A percentile compares a stretch with the other conserved stretches of the same genome.
Evolutionary conservation across 2,888 invertebrate genomes (phyloP).

Genomic region (Linnaemya tessellans): DNA sequence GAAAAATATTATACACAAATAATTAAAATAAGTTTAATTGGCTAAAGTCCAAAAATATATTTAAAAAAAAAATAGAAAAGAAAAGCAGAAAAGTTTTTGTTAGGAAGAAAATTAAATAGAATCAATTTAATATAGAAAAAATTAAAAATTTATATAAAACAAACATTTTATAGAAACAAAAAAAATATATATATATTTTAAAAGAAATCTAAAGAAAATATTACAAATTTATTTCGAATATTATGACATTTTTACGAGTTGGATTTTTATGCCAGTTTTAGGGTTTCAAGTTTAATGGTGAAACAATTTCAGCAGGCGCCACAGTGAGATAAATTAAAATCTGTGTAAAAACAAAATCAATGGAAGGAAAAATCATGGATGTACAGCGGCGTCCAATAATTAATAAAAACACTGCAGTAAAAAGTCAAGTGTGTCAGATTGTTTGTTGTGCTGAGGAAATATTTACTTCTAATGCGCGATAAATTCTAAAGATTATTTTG

Average conservation of each 20-base stretch:
- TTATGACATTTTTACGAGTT: constrained; percentile 54
- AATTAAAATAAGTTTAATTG: constrained; percentile 60
- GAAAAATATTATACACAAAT: constrained; percentile 21
- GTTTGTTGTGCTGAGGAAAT: too few species aligned
- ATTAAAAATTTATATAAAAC: neutral
- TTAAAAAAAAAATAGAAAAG: neutral
- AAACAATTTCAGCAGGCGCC: constrained; percentile 41
- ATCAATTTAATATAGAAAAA: constrained; percentile 40
- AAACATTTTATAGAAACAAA: neutral
- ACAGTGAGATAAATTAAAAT: neutral
- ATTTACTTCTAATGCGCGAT: too few species aligned
- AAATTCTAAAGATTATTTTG: too few species aligned
- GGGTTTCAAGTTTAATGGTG: constrained; percentile 22
- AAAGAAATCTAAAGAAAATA: constrained; percentile 3
- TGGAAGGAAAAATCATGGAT: neutral
- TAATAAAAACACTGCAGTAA: too few species aligned
- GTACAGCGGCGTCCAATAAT: too few species aligned
- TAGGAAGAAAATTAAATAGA: constrained; percentile 37
- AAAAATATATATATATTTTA: neutral
- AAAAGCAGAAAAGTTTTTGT: constrained; percentile 2
- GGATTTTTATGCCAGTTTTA: neutral
- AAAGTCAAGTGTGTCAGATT: too few species aligned
- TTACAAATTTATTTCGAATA: constrained; percentile 25
- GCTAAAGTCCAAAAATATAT: constrained; percentile 46
- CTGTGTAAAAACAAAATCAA: neutral